Conservation (phyloP, 1,140 invertebrate species). For the Subanguina moxae region DNA sequence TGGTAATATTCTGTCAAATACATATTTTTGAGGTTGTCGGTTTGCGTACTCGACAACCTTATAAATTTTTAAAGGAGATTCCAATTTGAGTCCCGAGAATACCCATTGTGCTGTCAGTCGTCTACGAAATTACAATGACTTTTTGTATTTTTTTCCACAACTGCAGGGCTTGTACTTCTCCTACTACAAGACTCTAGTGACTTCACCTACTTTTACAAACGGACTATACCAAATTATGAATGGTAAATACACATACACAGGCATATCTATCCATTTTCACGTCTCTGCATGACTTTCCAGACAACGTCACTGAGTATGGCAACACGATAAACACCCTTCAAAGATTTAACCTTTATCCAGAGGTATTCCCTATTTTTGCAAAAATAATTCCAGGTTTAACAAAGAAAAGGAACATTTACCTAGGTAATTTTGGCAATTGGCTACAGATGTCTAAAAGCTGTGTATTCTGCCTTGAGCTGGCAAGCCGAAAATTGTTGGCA, state of each 20-base stretch:
- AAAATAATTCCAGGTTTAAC: slow-evolving; percentile 4
- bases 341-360: slow-evolving; percentile 77
- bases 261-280: neutral
- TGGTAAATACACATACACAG: neutral
- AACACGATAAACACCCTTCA: slow-evolving; percentile 74
- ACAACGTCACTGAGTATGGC: slow-evolving; percentile 76
- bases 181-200: slow-evolving; percentile 76
- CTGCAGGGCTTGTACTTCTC: slow-evolving; percentile 77
- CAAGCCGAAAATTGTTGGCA: slow-evolving; percentile 65
- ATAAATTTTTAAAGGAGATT: neutral
- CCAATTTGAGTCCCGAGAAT: no score
- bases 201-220: slow-evolving; percentile 67
- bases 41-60: neutral
- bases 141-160: no score
- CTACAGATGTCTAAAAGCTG: slow-evolving; percentile 63
- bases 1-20: neutral
- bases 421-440: slow-evolving; percentile 66
- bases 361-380: slow-evolving; percentile 64
- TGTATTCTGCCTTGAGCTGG: slow-evolving; percentile 60
- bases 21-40: no score
- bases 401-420: slow-evolving; percentile 23
- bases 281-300: slow-evolving; percentile 47
- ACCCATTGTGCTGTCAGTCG: no score
- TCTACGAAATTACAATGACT: no score
- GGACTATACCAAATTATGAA: slow-evolving; percentile 69